Conservation (phyloP, 2,797 vertebrate genomes). For the Crax fasciolata region DNA sequence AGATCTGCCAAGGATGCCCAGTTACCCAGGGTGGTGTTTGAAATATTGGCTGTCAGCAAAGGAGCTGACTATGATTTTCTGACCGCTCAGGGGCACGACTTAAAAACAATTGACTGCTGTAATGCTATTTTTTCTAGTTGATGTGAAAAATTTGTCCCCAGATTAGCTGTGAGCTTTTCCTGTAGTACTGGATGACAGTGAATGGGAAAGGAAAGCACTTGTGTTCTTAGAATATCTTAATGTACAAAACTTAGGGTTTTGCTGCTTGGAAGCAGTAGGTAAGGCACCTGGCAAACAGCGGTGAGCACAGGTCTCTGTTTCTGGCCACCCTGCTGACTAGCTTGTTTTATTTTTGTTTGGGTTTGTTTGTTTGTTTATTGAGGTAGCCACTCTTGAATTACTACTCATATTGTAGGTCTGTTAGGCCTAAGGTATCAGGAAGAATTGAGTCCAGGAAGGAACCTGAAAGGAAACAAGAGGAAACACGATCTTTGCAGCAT, state of each 20-base stretch:
- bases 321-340: neutral
- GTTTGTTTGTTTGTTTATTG: neutral
- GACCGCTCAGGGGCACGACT: neutral
- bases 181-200: neutral
- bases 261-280: neutral
- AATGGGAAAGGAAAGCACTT: neutral
- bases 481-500: neutral
- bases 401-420: neutral
- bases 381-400: neutral
- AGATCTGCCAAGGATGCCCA: neutral
- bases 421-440: neutral
- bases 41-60: neutral
- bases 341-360: neutral
- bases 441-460: neutral
- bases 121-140: neutral
- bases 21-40: neutral
- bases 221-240: rapidly evolving
- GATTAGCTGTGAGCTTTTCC: neutral
- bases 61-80: neutral
- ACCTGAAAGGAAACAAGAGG: neutral
- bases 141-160: neutral
- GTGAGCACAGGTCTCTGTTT: neutral
- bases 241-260: neutral
- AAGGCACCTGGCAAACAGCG: neutral
- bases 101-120: neutral